Percentiles rank a stretch among this genome's conserved stretches.
Conservation (phyloP, 1,140 invertebrate genomes). For the Trinorchestia longiramus region DNA sequence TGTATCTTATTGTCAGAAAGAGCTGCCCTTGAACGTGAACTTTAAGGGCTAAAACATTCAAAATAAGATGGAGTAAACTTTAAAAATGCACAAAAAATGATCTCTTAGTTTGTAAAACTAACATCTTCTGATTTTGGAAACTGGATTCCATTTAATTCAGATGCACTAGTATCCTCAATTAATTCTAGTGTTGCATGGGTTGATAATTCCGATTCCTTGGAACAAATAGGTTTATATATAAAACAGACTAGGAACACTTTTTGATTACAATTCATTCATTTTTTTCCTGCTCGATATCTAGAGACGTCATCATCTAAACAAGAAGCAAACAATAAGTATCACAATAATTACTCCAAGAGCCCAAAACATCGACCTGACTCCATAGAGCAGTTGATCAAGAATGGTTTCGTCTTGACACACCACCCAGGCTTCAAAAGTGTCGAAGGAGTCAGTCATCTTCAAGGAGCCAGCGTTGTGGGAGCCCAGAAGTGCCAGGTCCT, state of each 20-base stretch:
- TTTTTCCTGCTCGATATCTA: not conserved
- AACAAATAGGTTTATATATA: not conserved
- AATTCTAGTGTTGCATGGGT: not conserved
- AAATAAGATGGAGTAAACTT: not conserved
- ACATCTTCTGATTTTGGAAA: not conserved
- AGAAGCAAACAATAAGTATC: not conserved
- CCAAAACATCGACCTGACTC: constrained; percentile 63
- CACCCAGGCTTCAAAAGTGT: constrained; percentile 63
- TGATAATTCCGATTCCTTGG: not conserved
- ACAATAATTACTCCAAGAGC: not conserved
- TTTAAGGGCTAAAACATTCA: not conserved
- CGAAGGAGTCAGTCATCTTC: constrained; percentile 61
- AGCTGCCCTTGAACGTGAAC: not conserved
- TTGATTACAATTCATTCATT: not conserved
- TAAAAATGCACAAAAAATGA: not conserved
- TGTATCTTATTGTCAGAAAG: not conserved
- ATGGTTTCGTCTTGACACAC: constrained; percentile 69
- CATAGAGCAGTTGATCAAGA: constrained; percentile 69
- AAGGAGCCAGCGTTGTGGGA: constrained; percentile 80
- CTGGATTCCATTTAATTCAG: not conserved
- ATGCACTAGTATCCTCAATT: not conserved
- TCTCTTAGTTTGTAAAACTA: not conserved
- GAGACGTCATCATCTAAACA: not conserved
- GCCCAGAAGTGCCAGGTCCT: constrained; percentile 77
- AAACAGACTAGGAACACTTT: not conserved